phyloP scores from a whole-genome alignment of 2,888 invertebrate species.

The Microchrysa polita region DNA sequence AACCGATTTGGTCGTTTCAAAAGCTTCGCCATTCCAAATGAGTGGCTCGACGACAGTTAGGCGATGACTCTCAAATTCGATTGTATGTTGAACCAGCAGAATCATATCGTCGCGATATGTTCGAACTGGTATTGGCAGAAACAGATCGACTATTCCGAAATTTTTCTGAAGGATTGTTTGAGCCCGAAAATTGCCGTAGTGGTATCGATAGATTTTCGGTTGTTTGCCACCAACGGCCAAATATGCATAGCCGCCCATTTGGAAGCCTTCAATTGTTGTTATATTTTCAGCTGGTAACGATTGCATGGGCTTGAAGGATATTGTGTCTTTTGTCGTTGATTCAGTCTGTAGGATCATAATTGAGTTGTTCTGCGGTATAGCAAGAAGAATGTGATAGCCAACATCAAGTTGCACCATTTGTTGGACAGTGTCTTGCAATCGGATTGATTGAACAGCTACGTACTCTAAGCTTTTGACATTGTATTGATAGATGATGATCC shows the following conservation, averaged over 20 bases:
- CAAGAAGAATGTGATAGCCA: conserved; percentile 59
- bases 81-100: conserved; percentile 63
- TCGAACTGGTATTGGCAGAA: conserved; percentile 60
- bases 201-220: conserved; percentile 60
- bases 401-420: conserved; percentile 58
- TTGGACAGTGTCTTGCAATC: conserved; percentile 53
- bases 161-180: conserved; percentile 59
- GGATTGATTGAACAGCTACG: conserved; percentile 60
- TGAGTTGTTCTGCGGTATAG: conserved; percentile 57
- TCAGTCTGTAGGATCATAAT: conserved; percentile 56
- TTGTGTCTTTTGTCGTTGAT: conserved; percentile 44
- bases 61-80: conserved; percentile 60
- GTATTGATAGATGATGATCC: conserved; percentile 58
- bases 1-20: conserved; percentile 58
- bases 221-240: conserved; percentile 59
- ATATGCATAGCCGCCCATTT: conserved; percentile 63
- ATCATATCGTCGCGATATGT: conserved; percentile 64
- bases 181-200: conserved; percentile 58
- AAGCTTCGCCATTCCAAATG: conserved; percentile 63
- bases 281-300: conserved; percentile 56
- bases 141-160: conserved; percentile 61
- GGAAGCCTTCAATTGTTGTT: conserved; percentile 57
- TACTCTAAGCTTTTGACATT: conserved; percentile 56
- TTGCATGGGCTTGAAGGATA: conserved; percentile 52
- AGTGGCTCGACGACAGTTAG: conserved; percentile 61